Conservation (phyloP, 1,140 invertebrate genomes). For the Ericerus pela region DNA sequence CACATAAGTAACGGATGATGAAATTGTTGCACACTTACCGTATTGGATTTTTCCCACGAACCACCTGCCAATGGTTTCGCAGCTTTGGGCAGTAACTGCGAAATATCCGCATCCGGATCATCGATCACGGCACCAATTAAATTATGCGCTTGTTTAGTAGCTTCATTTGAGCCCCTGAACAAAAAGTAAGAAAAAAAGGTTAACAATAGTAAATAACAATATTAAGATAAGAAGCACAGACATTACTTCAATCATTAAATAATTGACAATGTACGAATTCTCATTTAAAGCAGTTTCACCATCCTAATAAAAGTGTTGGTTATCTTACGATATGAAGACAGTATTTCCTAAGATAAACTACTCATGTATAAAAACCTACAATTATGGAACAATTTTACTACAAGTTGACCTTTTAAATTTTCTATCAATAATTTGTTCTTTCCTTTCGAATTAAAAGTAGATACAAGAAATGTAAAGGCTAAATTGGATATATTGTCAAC, state of each 20-base stretch:
- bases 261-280: not conserved
- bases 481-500: too few relatives aligned
- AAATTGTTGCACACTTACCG: too few relatives aligned
- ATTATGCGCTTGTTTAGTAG: conserved; percentile 73
- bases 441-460: too few relatives aligned
- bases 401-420: too few relatives aligned
- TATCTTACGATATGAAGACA: too few relatives aligned
- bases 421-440: too few relatives aligned
- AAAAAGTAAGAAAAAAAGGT: conserved; percentile 14
- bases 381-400: too few relatives aligned
- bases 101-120: conserved; percentile 82
- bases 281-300: not conserved
- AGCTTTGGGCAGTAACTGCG: conserved; percentile 29
- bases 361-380: too few relatives aligned
- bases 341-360: too few relatives aligned
- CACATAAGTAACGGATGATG: too few relatives aligned
- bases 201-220: not conserved
- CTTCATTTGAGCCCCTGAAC: conserved; percentile 67
- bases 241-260: not conserved
- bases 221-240: not conserved
- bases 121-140: conserved; percentile 76
- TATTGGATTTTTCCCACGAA: not conserved
- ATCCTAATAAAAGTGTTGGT: not conserved
- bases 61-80: not conserved
- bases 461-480: too few relatives aligned